Evolutionary conservation across 92 coral and sea anemone species (phyloP), one percentile per base, ranked within the genome.

Genomic region (Parazoanthus swiftii): DNA sequence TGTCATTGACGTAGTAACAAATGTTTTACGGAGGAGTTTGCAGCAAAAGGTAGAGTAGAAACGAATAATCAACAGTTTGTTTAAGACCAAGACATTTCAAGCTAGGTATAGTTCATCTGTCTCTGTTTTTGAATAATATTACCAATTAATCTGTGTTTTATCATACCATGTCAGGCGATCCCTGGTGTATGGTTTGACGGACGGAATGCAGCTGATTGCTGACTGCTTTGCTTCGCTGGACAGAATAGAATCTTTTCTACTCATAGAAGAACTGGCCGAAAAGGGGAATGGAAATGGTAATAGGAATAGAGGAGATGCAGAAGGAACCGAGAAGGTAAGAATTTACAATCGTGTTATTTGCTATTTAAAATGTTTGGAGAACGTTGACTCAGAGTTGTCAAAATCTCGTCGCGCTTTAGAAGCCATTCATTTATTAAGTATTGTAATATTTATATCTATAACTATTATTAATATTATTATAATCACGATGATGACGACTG

Each of bases 201-300:
- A 95, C 50, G 98, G 98, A 10, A 95, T 95, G 98, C 98, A 95
- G 91, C 88, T 95, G 65, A 95, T 95, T 16, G 98, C 98, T 6
- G 98, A 95, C 89, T 95, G 98, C 71, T 95, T 95, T 48, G 98
- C 98, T 38, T 95, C 98, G 43, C 91, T 95, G 42, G 98, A 95
- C 80, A 88, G 98, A 85, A 95, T 95, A 39, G 98, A 95, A 74
- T 85, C 88, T 38, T 95, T 95, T 74, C 90, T 95, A 54, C 91
- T 95, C 59, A 95, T 95, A 16, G 98, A 95, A 59, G 98, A 95
- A 76, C 91, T 95, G 79, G 86, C 90, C 26, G 91, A 89, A 56
- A 82, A 86, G 13, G 76, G 58, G 43, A 77, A 33, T 43, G 21
- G 81, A 15, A 79, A 54, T 35, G 73, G 33, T 38, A 85, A 78